Evolutionary conservation across 1,140 invertebrate genomes (phyloP), one percentile per base, ranked within the genome.

Genomic region (Ceratina australensis): DNA sequence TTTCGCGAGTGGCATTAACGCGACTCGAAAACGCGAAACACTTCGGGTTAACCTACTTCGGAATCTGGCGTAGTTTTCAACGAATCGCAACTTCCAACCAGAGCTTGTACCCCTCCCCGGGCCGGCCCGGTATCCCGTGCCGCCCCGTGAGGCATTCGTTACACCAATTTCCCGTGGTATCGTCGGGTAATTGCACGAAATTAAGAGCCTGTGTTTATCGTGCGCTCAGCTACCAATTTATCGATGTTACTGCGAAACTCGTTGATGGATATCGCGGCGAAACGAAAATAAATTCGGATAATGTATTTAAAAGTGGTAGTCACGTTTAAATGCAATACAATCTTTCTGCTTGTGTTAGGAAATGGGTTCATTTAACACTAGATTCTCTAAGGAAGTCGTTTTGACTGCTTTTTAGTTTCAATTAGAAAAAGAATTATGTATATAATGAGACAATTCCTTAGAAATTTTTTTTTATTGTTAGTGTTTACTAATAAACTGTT

Each of bases 141-240:
- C 22, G 13, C 20, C 22, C 42, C 49, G 4, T 0, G 26, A 10
- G 42, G 49, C 63, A 69, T 67, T 61, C 47, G 74, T 76, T 76
- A 69, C 74, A 76, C 28, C 74, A 50, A 76, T 76, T 69, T 69
- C 47, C 12, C 56, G 26, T 10, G 47, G 47, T 61, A 69, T 76
- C 47, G 56, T 2, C 42, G 56, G 47, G 15, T 69, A 76, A 76
- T 61, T 76, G 57, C 63, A 18, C 66, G 47, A 76, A 76, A 76
- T 76, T 76, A 76, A 76, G 65, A 59, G 56, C 24, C 42, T 20
- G 47, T 33, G 24, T 69, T 60, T 68, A 76, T 76, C 73, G 42
- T 68, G 52, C 26, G 24, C 13, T 63, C 20, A 10, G 50, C 18
- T 15, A 20, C 52, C 67, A 67, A 75, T 67, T 67, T 66, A 67